Conservation (phyloP, 2,797 vertebrate genomes). For the Ibycter americanus region DNA sequence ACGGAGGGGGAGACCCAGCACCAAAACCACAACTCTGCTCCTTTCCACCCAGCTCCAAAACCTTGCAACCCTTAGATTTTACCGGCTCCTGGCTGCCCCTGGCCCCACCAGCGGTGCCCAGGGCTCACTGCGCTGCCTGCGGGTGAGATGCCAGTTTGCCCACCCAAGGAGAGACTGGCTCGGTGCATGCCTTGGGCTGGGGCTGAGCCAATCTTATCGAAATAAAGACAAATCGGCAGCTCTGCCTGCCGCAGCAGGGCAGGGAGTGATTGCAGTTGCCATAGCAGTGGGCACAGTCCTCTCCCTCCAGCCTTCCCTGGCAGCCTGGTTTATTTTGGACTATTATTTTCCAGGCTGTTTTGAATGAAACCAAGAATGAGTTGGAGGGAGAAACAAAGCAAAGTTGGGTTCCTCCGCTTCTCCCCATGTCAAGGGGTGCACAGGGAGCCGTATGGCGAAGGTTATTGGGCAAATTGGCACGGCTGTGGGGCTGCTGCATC, state of each 20-base stretch:
- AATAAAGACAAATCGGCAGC: background rate
- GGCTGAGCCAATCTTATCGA: background rate
- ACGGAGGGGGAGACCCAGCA: background rate
- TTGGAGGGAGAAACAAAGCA: background rate
- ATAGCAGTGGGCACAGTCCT: slow-evolving; percentile 41
- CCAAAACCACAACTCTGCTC: background rate
- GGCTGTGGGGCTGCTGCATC: background rate
- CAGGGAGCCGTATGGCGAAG: background rate
- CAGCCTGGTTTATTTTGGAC: slow-evolving; percentile 21
- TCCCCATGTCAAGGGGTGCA: background rate
- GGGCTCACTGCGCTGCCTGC: rapidly evolving
- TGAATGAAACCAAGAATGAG: background rate
- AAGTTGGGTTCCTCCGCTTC: background rate
- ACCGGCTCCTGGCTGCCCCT: background rate
- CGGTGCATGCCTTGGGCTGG: background rate
- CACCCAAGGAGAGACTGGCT: background rate
- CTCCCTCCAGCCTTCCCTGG: slow-evolving; percentile 8
- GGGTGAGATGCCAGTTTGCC: background rate
- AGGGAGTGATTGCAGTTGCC: slow-evolving; percentile 33
- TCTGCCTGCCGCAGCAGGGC: slow-evolving; percentile 12
- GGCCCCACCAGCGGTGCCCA: background rate
- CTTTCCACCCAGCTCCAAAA: background rate
- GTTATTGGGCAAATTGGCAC: background rate
- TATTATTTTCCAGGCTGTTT: background rate
- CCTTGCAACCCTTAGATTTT: rapidly evolving